Conservation (phyloP, 2,888 invertebrate genomes). For the Ormyrus pomaceus region DNA sequence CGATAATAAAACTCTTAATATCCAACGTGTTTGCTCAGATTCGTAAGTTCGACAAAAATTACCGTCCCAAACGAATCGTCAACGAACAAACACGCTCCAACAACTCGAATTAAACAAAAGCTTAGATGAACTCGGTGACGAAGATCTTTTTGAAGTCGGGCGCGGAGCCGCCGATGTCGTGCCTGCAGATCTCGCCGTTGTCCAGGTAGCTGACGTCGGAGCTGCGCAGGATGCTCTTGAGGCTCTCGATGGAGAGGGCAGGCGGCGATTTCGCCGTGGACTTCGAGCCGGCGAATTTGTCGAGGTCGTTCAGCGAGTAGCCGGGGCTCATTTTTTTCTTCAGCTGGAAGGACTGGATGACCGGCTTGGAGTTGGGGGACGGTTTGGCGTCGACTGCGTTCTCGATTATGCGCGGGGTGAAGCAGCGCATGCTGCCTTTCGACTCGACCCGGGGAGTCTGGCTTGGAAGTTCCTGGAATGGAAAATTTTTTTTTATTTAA, state of each 20-base stretch:
- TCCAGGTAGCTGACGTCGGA: slow-evolving; percentile 72
- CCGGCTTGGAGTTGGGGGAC: slow-evolving; percentile 63
- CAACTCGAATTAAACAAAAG: slow-evolving; percentile 22
- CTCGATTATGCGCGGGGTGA: slow-evolving; percentile 72
- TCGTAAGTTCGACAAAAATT: too few species aligned
- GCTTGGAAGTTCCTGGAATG: slow-evolving; percentile 31
- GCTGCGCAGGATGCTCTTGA: slow-evolving; percentile 71
- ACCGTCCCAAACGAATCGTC: not conserved
- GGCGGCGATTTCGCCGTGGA: slow-evolving; percentile 51
- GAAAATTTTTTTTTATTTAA: too few species aligned
- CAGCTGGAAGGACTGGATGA: slow-evolving; percentile 69
- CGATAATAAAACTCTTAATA: slow-evolving; percentile 3
- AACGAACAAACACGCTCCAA: slow-evolving; percentile 23
- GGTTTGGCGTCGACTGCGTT: not conserved
- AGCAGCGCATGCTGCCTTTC: slow-evolving; percentile 71
- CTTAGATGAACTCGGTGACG: slow-evolving; percentile 76
- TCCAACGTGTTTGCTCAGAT: too few species aligned
- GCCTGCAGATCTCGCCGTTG: slow-evolving; percentile 73
- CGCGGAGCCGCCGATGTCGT: slow-evolving; percentile 75
- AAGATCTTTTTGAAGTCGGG: slow-evolving; percentile 79
- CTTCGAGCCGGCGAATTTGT: slow-evolving; percentile 59
- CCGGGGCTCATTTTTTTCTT: slow-evolving; percentile 69
- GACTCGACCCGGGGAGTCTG: slow-evolving; percentile 60
- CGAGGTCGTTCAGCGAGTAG: slow-evolving; percentile 75
- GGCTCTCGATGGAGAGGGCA: slow-evolving; percentile 72